Conservation (phyloP, 2,113 vertebrate genomes). For the Zosterops hypoxanthus region DNA sequence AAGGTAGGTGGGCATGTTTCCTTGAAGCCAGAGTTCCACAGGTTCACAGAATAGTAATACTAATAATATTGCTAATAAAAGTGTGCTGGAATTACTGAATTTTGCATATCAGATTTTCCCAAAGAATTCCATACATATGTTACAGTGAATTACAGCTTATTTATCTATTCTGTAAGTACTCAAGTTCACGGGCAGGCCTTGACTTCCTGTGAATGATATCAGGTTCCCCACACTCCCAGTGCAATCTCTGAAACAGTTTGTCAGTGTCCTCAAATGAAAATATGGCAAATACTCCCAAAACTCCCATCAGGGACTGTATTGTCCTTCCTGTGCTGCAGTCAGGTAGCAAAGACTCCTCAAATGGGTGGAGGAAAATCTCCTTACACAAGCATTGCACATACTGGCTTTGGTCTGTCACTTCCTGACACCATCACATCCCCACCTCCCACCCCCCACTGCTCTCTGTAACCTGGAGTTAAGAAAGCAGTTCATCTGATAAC, state of each 20-base stretch:
- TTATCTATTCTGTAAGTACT: background rate
- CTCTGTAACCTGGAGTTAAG: background rate
- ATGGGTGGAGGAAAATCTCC: background rate
- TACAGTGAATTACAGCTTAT: background rate
- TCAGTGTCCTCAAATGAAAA: background rate
- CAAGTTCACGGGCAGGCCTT: accelerated
- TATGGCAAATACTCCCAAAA: background rate
- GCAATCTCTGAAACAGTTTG: background rate
- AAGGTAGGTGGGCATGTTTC: background rate
- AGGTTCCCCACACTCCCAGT: background rate
- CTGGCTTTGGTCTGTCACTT: background rate
- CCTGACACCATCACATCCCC: background rate
- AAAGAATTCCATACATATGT: background rate
- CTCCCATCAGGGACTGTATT: background rate
- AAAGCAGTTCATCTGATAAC: slow-evolving; percentile 19
- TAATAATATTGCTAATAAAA: background rate
- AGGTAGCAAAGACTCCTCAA: background rate
- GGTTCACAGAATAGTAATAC: background rate
- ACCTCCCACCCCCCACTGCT: background rate
- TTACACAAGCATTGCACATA: background rate
- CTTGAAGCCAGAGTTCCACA: background rate
- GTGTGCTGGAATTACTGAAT: background rate
- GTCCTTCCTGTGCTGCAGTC: background rate
- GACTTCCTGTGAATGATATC: background rate
- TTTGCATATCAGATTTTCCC: background rate